phyloP scores from a whole-genome alignment of 2,888 invertebrate species.

The Margaritifera margaritifera region DNA sequence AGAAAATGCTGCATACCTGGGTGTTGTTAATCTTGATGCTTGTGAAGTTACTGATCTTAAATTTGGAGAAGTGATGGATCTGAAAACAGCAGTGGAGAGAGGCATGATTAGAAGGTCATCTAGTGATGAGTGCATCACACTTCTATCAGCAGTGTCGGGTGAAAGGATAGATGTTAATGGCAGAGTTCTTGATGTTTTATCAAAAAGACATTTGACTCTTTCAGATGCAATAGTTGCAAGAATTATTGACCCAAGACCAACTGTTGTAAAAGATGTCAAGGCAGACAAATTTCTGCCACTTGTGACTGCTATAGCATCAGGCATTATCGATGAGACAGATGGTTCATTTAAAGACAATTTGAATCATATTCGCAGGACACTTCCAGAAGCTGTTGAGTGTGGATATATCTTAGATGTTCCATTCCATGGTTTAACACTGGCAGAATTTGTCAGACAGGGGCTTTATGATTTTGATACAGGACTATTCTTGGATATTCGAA shows the following conservation, averaged over 20 bases:
- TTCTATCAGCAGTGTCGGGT: conserved; percentile 91
- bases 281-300: conserved; percentile 84
- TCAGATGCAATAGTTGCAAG: conserved; percentile 60
- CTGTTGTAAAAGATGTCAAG: conserved; percentile 82
- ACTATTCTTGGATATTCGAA: conserved; percentile 77
- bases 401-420: conserved; percentile 61
- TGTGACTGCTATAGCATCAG: conserved; percentile 71
- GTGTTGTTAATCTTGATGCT: conserved; percentile 33
- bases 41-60: conserved; percentile 37
- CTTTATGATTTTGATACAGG: conserved; percentile 50
- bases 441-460: conserved; percentile 56
- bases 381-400: conserved; percentile 54
- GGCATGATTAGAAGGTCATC: conserved; percentile 39
- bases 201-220: conserved; percentile 50
- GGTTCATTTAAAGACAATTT: conserved; percentile 44
- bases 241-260: conserved; percentile 53
- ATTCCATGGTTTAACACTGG: conserved; percentile 53
- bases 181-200: conserved; percentile 54
- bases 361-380: conserved; percentile 40
- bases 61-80: conserved; percentile 30
- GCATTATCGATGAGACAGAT: conserved; percentile 45
- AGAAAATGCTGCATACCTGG: conserved; percentile 35
- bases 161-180: conserved; percentile 77
- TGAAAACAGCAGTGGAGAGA: conserved; percentile 39
- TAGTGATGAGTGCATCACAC: conserved; percentile 80